These are phyloP conservation scores for Boulengerochromis microlepis DNA, from an alignment of 2,113 vertebrate genomes.

Conservation along the genomic window DNA sequence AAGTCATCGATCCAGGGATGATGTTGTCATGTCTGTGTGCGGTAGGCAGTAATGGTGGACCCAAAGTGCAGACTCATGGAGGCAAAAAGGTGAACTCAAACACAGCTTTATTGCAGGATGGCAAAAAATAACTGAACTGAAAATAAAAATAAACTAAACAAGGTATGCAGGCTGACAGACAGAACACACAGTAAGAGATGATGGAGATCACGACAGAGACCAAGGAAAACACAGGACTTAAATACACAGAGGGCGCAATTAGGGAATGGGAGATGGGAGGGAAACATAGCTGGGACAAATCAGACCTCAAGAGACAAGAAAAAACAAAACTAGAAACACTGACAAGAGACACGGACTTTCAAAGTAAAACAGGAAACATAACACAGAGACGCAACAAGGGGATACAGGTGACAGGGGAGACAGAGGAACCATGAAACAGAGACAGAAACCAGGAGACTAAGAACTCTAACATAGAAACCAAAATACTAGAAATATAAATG, in stretches of 20 bases:
- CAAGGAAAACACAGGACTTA: neutral
- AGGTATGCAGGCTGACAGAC: neutral
- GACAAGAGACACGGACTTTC: fast-evolving
- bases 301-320: neutral
- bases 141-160: neutral
- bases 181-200: neutral
- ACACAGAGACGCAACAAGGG: neutral
- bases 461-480: neutral
- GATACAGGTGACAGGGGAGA: neutral
- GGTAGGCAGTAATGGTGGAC: neutral
- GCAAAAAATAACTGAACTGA: neutral
- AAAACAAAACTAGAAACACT: neutral
- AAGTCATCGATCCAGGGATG: neutral
- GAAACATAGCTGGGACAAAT: neutral
- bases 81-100: neutral
- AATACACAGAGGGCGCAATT: neutral
- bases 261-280: neutral
- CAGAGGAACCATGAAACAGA: neutral
- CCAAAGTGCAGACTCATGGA: neutral
- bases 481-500: neutral
- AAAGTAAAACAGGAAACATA: neutral
- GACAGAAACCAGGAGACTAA: neutral
- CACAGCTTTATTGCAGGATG: neutral
- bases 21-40: fast-evolving
- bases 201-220: neutral